Evolutionary conservation across 2,888 invertebrate genomes (phyloP), one percentile per base, ranked within the genome.

Genomic region (Cactoblastis cactorum): DNA sequence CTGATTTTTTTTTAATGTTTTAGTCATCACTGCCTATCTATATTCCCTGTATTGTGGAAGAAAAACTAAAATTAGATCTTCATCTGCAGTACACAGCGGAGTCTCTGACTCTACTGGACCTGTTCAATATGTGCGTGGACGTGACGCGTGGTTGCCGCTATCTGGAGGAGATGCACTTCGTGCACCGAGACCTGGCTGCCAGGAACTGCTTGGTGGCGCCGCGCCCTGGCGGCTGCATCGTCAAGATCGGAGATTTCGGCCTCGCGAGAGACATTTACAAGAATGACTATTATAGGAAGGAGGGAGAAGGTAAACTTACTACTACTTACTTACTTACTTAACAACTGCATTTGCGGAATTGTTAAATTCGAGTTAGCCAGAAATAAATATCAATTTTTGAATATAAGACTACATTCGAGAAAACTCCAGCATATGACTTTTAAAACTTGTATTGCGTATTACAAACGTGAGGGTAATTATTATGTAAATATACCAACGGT

Each of bases 181-280:
- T 99, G 0, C 98, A 99, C 84, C 93, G 98, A 55, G 99, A 99
- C 89, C 89, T 99, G 52, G 99, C 98, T 0, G 97, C 97, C 58
- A 91, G 98, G 46, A 99, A 99, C 84, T 99, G 99, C 71, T 89
- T 99, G 12, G 98, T 99, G 0, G 95, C 96, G 0, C 92, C 93
- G 54, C 91, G 93, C 0, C 91, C 91, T 24, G 86, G 91, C 56
- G 90, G 92, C 1, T 91, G 97, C 51, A 94, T 97, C 11, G 97
- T 98, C n/a, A 98, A 98, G 84, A 97, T 98, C 51, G 98, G 98
- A 0, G 99, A 99, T 83, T 99, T 99, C 77, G 99, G 99, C 0
- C 90, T 99, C 6, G 98, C 99, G 0, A 91, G 99, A 56, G 98
- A 99, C 78, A 97, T 99, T 57, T 98, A 98, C 81, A 97, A 97